Percentiles rank a stretch among this genome's conserved stretches.
Conservation (phyloP, 2,888 invertebrate genomes). For the Pseudococcus viburni region DNA sequence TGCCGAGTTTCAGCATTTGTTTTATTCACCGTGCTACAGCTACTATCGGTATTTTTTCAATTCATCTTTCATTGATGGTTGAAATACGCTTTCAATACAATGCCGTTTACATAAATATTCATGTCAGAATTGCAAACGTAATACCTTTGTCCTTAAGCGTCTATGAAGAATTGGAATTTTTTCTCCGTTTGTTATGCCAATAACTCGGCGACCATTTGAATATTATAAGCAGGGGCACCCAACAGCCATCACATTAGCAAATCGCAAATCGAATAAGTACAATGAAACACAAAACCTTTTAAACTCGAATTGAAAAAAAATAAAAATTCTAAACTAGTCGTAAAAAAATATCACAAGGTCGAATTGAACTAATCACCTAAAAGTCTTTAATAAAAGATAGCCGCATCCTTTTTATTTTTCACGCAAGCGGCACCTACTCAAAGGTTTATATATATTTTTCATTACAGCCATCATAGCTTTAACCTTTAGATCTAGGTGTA, state of each 20-base stretch:
- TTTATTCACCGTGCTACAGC: not conserved
- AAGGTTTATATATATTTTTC: no score
- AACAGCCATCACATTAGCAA: not conserved
- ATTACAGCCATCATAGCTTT: no score
- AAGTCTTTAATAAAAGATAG: no score
- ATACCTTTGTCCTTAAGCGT: conserved; percentile 49
- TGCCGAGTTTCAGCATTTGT: not conserved
- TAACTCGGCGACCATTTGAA: conserved; percentile 32
- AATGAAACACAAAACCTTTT: not conserved
- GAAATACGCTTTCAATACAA: conserved; percentile 29
- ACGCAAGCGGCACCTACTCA: no score
- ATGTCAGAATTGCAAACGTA: conserved; percentile 38
- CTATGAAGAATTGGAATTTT: conserved; percentile 36
- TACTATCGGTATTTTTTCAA: conserved; percentile 21
- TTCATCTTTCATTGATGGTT: conserved; percentile 38
- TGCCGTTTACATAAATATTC: conserved; percentile 42
- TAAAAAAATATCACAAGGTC: no score
- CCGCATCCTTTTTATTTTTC: no score
- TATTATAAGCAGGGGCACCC: no score
- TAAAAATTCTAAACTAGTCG: not conserved
- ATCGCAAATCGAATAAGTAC: not conserved
- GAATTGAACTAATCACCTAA: no score
- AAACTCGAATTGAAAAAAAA: not conserved
- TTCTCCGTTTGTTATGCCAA: conserved; percentile 40
- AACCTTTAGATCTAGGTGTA: no score